Conservation (phyloP, 2,797 vertebrate genomes). For the Tokudaia muenninki region DNA sequence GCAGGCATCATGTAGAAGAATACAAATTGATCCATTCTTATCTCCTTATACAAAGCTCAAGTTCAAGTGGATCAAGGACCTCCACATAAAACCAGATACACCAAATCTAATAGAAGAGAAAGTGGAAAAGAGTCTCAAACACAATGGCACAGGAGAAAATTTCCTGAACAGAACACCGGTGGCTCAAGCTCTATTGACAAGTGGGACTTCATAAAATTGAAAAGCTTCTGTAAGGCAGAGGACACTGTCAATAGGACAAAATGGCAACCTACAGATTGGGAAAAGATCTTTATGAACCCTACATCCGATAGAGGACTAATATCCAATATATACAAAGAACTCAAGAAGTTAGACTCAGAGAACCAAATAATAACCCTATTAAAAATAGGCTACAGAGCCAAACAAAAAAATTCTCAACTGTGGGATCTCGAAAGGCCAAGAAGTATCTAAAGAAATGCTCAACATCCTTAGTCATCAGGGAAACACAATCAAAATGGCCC, state of each 20-base stretch:
- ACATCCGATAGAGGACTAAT: fast-evolving
- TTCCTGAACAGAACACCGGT: no score
- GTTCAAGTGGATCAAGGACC: no score
- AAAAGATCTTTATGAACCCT: neutral
- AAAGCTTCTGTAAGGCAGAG: no score
- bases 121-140: no score
- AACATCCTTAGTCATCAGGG: neutral
- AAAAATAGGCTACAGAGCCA: neutral
- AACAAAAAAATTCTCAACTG: neutral
- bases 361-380: neutral
- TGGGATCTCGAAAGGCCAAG: fast-evolving
- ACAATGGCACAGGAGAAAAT: no score
- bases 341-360: neutral
- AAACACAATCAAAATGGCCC: neutral
- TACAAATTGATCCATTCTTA: no score
- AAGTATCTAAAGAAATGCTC: neutral
- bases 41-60: no score
- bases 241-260: neutral
- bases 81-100: no score
- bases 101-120: no score
- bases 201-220: neutral
- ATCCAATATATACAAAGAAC: neutral
- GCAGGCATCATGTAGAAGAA: no score
- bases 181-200: neutral
- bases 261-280: neutral